Evolutionary conservation across 2,113 vertebrate species (phyloP).

Genomic region (Pseudorhombus dupliciocellatus): DNA sequence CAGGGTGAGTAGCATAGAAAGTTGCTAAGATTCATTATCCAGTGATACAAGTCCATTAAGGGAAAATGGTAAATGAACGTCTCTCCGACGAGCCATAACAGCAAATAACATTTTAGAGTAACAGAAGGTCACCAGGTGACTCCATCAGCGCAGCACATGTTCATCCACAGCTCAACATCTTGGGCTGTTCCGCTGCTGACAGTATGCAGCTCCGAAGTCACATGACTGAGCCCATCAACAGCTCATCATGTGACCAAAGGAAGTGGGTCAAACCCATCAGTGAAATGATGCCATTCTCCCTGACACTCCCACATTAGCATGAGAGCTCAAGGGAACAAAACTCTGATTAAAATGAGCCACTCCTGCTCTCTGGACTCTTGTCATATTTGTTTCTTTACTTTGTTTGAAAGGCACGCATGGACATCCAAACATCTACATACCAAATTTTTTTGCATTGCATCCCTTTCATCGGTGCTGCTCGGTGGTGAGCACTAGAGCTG

Average conservation of each 20-base stretch:
- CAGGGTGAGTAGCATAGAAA: no score
- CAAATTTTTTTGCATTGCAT: no score
- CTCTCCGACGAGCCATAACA: background rate
- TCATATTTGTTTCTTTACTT: conserved; percentile 25
- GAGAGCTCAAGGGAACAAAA: conserved; percentile 50
- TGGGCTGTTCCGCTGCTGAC: conserved; percentile 13
- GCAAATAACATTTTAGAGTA: conserved; percentile 53
- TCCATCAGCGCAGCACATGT: background rate
- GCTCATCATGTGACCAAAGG: conserved; percentile 51
- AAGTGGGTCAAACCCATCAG: conserved; percentile 74
- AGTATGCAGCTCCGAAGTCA: conserved; percentile 41
- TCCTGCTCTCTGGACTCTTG: conserved; percentile 17
- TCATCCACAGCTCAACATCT: conserved; percentile 13
- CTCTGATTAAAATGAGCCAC: conserved; percentile 53
- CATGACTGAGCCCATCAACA: conserved; percentile 50
- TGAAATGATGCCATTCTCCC: conserved; percentile 59
- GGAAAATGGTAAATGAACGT: no score
- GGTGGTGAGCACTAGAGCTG: no score
- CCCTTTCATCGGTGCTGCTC: no score
- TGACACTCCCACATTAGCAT: conserved; percentile 19
- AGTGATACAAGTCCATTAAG: no score
- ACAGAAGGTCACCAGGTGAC: conserved; percentile 46
- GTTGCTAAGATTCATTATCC: no score
- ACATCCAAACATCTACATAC: no score
- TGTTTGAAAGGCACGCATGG: background rate